Percentiles rank a stretch among this genome's conserved stretches.
These are phyloP conservation scores for Drosophila putrida DNA, from an alignment of 2,888 invertebrate genomes.

Conservation along the genomic window DNA sequence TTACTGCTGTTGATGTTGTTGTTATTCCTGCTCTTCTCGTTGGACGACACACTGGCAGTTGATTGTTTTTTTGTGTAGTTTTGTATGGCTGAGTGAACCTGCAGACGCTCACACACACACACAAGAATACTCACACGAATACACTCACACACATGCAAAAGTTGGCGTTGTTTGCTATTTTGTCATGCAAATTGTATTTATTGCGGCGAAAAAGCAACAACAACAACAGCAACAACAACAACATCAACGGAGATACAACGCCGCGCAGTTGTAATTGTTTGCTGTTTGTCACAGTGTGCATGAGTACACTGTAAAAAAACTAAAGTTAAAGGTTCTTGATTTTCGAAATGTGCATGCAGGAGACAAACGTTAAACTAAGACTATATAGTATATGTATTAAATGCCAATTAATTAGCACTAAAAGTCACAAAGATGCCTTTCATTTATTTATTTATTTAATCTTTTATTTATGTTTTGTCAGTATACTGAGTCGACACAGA, in stretches of 20 bases:
- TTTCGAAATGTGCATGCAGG: too few species aligned
- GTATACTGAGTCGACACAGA: too few species aligned
- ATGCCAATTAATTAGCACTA: too few species aligned
- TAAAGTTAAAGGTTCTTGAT: too few species aligned
- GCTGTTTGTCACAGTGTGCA: constrained; percentile 67
- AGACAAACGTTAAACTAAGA: too few species aligned
- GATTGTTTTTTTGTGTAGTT: constrained; percentile 80
- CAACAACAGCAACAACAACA: constrained; percentile 44
- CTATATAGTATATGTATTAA: too few species aligned
- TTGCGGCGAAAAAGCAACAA: constrained; percentile 74
- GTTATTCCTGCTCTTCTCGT: constrained; percentile 25
- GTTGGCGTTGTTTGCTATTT: constrained; percentile 79
- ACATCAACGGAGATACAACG: constrained; percentile 57
- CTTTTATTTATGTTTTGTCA: too few species aligned
- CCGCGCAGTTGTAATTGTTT: constrained; percentile 72
- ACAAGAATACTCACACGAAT: constrained; percentile 1
- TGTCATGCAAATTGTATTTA: constrained; percentile 81
- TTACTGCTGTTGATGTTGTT: constrained; percentile 23
- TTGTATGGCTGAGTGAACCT: constrained; percentile 77
- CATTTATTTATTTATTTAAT: too few species aligned
- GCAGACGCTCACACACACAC: constrained; percentile 52
- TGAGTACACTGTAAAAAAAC: neutral
- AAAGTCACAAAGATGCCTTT: too few species aligned
- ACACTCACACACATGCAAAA: constrained; percentile 44
- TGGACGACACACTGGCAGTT: constrained; percentile 60